Percentiles rank a stretch among this genome's conserved stretches.
phyloP scores from a whole-genome alignment of 2,113 vertebrate species.

The Sardina pilchardus region DNA sequence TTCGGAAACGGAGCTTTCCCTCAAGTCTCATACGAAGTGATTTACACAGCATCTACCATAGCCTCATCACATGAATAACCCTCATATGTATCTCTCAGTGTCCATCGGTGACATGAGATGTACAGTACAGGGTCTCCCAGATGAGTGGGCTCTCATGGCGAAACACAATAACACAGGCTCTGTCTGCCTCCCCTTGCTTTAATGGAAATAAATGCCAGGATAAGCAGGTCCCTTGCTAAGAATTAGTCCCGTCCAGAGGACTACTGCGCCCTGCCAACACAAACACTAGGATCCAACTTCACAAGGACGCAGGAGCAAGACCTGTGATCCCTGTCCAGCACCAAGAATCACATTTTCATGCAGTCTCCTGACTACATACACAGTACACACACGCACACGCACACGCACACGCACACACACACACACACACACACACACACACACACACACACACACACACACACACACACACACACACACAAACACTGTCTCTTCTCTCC shows the following conservation, averaged over 20 bases:
- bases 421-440: slow-evolving; percentile 2
- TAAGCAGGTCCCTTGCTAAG: slow-evolving; percentile 45
- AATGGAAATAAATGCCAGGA: slow-evolving; percentile 48
- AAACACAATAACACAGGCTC: slow-evolving; percentile 12
- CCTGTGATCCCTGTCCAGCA: slow-evolving; percentile 53
- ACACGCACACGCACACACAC: neutral
- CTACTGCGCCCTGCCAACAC: slow-evolving; percentile 51
- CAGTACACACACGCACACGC: slow-evolving; percentile 22
- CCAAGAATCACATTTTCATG: slow-evolving; percentile 50
- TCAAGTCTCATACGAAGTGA: slow-evolving; percentile 49
- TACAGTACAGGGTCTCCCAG: neutral
- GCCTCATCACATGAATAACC: slow-evolving; percentile 6
- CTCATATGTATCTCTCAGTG: slow-evolving; percentile 4
- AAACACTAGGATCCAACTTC: slow-evolving; percentile 59
- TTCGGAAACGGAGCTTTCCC: slow-evolving; percentile 56
- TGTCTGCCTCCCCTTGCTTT: slow-evolving; percentile 32
- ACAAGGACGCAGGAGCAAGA: slow-evolving; percentile 40
- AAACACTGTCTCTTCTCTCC: slow-evolving; percentile 18
- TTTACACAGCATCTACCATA: slow-evolving; percentile 46
- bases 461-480: neutral
- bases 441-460: neutral
- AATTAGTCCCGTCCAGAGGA: slow-evolving; percentile 51
- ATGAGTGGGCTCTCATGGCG: neutral
- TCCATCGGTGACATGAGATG: neutral
- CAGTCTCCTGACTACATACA: slow-evolving; percentile 38